Conservation (phyloP, 2,888 invertebrate species). For the Dasypogon diadema region DNA sequence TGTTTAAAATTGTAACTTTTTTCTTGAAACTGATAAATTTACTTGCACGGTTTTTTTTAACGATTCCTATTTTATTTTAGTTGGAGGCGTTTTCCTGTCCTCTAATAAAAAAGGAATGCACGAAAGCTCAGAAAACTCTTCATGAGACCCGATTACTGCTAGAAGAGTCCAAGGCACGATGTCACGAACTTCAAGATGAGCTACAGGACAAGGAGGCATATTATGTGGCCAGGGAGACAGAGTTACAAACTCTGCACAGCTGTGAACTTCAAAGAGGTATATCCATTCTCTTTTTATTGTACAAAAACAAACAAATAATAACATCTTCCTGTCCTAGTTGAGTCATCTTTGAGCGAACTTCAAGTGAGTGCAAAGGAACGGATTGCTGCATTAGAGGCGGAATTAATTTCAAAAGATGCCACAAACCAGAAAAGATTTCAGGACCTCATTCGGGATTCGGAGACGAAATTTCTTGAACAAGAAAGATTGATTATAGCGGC, state of each 20-base stretch:
- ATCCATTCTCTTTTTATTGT: neutral
- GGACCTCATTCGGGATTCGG: conserved; percentile 61
- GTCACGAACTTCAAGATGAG: conserved; percentile 64
- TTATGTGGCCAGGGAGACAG: conserved; percentile 63
- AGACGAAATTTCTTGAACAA: conserved; percentile 62
- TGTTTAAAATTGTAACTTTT: conserved; percentile 20
- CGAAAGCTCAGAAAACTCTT: conserved; percentile 61
- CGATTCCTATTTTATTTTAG: conserved; percentile 59
- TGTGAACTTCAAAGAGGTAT: conserved; percentile 66
- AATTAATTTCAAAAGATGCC: conserved; percentile 62
- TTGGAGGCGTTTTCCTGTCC: conserved; percentile 66
- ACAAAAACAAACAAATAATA: no score
- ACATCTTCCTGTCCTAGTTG: conserved; percentile 66
- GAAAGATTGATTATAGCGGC: conserved; percentile 67
- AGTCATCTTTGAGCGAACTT: conserved; percentile 70
- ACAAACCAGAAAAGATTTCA: conserved; percentile 62
- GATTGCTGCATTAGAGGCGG: conserved; percentile 62
- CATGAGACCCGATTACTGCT: conserved; percentile 62
- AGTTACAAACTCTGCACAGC: conserved; percentile 63
- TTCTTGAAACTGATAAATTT: conserved; percentile 13
- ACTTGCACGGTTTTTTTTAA: conserved; percentile 19
- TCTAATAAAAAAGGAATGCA: conserved; percentile 61
- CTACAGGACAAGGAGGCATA: conserved; percentile 64
- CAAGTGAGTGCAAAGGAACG: conserved; percentile 63
- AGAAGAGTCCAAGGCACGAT: conserved; percentile 63